phyloP scores from a whole-genome alignment of 2,888 invertebrate species.

The Ditylenchus weischeri region DNA sequence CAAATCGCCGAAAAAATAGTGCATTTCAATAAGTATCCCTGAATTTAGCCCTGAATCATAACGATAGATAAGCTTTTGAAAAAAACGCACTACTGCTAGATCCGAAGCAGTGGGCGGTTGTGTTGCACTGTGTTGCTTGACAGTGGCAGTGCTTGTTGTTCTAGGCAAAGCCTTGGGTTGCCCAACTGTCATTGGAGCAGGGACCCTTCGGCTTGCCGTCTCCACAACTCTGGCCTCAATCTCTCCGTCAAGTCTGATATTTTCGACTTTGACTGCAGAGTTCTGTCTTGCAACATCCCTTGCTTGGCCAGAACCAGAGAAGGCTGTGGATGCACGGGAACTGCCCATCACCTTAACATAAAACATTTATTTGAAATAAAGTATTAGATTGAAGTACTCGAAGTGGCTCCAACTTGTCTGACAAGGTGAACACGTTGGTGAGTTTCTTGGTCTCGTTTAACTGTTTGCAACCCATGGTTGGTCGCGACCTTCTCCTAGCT shows the following conservation, averaged over 20 bases:
- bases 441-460: not conserved
- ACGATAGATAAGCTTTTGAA: too few species aligned
- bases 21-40: too few species aligned
- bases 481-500: not conserved
- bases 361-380: not conserved
- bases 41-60: too few species aligned
- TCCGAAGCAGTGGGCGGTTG: too few species aligned
- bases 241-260: not conserved
- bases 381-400: not conserved
- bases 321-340: not conserved
- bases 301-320: not conserved
- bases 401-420: not conserved
- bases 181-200: not conserved
- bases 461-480: slow-evolving; percentile 4
- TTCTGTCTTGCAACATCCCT: not conserved
- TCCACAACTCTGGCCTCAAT: not conserved
- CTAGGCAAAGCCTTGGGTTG: not conserved
- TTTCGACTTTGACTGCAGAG: not conserved
- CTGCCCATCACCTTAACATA: not conserved
- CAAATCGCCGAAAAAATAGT: too few species aligned
- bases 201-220: not conserved
- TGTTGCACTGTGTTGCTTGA: too few species aligned
- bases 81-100: too few species aligned
- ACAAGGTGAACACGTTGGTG: not conserved
- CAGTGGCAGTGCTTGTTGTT: not conserved